Percentiles rank a stretch among this genome's conserved stretches.
Conservation (phyloP, 2,888 invertebrate species). For the Hirtodrosophila confusa region DNA sequence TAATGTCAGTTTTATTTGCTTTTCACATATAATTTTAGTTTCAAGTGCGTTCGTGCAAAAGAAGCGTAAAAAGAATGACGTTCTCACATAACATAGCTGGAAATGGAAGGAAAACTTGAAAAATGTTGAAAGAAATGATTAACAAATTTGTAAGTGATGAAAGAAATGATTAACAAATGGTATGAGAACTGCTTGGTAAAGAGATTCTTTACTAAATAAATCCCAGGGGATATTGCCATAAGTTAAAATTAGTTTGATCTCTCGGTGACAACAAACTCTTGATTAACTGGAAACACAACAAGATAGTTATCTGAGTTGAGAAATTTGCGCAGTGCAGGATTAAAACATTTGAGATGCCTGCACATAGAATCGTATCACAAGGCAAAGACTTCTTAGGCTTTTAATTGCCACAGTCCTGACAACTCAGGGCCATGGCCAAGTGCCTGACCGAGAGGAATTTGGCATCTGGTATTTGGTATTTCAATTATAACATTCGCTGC, state of each 20-base stretch:
- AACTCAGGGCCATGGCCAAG: conserved; percentile 33
- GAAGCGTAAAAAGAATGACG: conserved; percentile 7
- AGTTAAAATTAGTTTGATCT: conserved; percentile 2
- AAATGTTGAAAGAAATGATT: too few species aligned
- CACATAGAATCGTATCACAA: conserved; percentile 30
- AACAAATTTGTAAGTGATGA: background rate
- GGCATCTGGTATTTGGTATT: conserved; percentile 36
- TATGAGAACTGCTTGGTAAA: background rate
- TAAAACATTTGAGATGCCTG: conserved; percentile 55
- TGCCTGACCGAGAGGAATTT: conserved; percentile 20
- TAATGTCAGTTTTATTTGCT: background rate
- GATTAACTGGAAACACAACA: too few species aligned
- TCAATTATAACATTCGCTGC: conserved; percentile 65
- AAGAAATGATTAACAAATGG: background rate
- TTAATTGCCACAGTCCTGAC: conserved; percentile 19
- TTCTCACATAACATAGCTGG: too few species aligned
- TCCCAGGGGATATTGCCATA: background rate
- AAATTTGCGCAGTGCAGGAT: conserved; percentile 30
- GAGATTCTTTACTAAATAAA: too few species aligned
- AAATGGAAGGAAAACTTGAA: background rate
- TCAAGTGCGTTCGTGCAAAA: conserved; percentile 29
- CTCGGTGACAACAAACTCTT: too few species aligned
- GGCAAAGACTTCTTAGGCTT: conserved; percentile 14
- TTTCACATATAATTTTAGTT: conserved; percentile 17
- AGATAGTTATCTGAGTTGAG: background rate